phyloP scores from a whole-genome alignment of 1,140 invertebrate genomes.

The Drosophila ambigua region DNA sequence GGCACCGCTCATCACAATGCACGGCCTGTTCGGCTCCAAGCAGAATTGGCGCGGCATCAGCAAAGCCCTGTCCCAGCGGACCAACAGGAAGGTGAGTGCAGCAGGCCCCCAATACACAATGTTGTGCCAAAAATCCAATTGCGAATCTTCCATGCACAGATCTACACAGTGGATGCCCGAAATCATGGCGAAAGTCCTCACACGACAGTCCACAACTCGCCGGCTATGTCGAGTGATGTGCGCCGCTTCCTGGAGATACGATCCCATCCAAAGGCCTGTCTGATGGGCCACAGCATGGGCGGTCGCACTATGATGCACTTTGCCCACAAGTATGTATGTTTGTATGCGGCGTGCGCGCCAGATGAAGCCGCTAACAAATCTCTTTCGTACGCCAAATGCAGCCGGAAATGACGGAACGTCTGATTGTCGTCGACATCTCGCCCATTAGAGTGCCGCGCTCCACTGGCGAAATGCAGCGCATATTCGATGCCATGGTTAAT shows the following conservation, averaged over 20 bases:
- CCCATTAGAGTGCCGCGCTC: constrained; percentile 88
- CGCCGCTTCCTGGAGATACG: constrained; percentile 84
- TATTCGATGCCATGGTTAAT: constrained; percentile 88
- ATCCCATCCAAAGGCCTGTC: constrained; percentile 86
- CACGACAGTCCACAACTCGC: constrained; percentile 88
- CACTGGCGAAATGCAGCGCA: constrained; percentile 86
- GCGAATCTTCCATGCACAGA: constrained; percentile 51
- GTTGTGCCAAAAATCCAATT: too few species aligned
- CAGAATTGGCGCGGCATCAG: constrained; percentile 93
- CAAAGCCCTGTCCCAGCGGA: constrained; percentile 88
- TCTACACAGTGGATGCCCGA: constrained; percentile 92
- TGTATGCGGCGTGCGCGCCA: not conserved
- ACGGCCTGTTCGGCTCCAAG: constrained; percentile 94
- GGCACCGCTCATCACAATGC: constrained; percentile 91
- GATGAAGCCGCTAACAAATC: not conserved
- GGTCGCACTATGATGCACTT: constrained; percentile 92
- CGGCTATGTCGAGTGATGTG: constrained; percentile 90
- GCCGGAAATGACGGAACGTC: constrained; percentile 90
- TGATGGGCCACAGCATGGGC: constrained; percentile 96
- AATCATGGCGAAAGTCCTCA: constrained; percentile 97
- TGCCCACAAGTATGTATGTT: constrained; percentile 87
- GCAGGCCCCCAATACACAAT: not conserved
- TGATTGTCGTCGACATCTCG: constrained; percentile 94
- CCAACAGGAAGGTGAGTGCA: constrained; percentile 85
- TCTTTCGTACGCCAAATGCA: constrained; percentile 65